Base-by-base conservation (phyloP, 2,888 invertebrate species). In the Dasysyrphus albostriatus region DNA sequence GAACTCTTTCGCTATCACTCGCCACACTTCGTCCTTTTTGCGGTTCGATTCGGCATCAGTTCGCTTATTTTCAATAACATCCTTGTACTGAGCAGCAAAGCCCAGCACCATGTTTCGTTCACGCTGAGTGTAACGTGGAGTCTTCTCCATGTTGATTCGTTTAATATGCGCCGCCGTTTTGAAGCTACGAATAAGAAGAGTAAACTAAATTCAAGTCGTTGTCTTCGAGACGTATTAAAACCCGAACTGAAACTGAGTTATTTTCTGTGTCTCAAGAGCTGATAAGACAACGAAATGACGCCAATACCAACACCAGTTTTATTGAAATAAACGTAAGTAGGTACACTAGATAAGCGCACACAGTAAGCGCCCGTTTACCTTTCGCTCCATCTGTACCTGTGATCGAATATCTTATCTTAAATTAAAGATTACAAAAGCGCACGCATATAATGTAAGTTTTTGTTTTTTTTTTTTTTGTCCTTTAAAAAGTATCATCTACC, bases 11-110 rank as follows among this genome's bases (percentile, higher is more conserved):
- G 92, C 92, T 78, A 92, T 92, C 85, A 91, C 91, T 37, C 91
- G 90, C 92, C 92, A 92, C 2, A 93, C 92, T 89, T 91, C 91
- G 90, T 93, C 91, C 90, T 93, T 91, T 88, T 93, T 90, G 12
- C 92, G 90, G 91, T 91, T 90, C 70, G 92, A 91, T 89, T 93
- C 91, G 77, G 93, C 91, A 89, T 91, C 91, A 77, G 90, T 91
- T 88, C 92, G 90, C 89, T 93, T 91, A 88, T 93, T 92, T 90
- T 93, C 91, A 87, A 91, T 91, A 79, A 92, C 89, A 85, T 91
- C 91, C 91, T 93, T 92, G 91, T 93, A 91, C 89, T 92, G 91
- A 89, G 93, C 90, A 83, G 91, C 91, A 89, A 91, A 93, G 83
- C 91, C 91, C 88, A 92, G 91, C 88, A 90, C 93, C 92, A 91